Evolutionary conservation across 2,113 vertebrate genomes (phyloP), one percentile per base, ranked within the genome.

Genomic region (Phaethon lepturus): DNA sequence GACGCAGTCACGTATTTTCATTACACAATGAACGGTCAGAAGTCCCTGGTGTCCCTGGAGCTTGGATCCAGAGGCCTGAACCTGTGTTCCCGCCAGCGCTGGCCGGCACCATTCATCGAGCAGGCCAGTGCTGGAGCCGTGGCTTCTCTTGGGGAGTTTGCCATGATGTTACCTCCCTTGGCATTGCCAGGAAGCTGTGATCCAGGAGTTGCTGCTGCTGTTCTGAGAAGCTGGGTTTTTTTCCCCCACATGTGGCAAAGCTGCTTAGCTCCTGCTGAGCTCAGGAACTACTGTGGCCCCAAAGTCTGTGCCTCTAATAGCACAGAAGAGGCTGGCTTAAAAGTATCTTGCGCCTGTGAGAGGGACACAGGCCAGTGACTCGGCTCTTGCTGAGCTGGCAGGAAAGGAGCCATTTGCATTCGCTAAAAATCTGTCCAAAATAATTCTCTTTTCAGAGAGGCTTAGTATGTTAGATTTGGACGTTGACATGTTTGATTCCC

Each of bases 71-170:
- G 42, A 55, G 40, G n/a, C 24, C 56, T n/a, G 71, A 47, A 59
- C 33, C 58, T 2, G 1, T 42, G 59, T 35, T 75, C 33, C 14
- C 2, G 2, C 50, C 26, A 20, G 31, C 2, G 5, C 22, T 20
- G 35, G 24, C 14, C 0, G 5, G 62, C 33, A 45, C 45, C 33
- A 2, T 35, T 55, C n/a, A 22, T 4, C 50, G 33, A 67, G 35
- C 60, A 44, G 50, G 25, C 25, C 25, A 10, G 28, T 44, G 50
- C 50, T 38, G 59, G 76, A 38, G 35, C 31, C 38, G 33, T 33
- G 55, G 55, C 74, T 44, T 44, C 20, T 53, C 52, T 38, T 58
- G 60, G 50, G 59, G 52, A 50, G 59, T 74, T 50, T 17, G 31
- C 17, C 59, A 58, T 73, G 50, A 58, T 1, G 1, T 66, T 73